phyloP scores from a whole-genome alignment of 2,888 invertebrate species.

The Erebia ligea region DNA sequence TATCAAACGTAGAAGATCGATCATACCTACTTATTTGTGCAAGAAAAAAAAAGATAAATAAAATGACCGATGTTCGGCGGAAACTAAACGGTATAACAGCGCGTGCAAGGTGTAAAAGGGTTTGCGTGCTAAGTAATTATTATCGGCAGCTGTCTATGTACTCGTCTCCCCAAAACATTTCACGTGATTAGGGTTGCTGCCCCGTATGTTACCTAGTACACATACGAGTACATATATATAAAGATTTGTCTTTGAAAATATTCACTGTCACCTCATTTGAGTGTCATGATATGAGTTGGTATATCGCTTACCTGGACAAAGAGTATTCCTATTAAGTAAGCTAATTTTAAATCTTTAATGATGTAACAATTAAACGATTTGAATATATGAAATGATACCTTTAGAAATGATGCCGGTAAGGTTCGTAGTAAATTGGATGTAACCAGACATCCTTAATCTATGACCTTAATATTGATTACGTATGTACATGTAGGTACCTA shows the following conservation, averaged over 20 bases:
- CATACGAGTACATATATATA: neutral
- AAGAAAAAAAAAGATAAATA: slow-evolving; percentile 31
- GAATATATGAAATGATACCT: too few relatives aligned
- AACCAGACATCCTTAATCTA: too few relatives aligned
- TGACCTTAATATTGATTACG: too few relatives aligned
- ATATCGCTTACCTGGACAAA: too few relatives aligned
- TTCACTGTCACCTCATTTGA: neutral
- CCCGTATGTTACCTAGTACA: neutral
- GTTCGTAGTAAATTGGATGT: too few relatives aligned
- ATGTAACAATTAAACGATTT: too few relatives aligned
- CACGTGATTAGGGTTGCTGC: slow-evolving; percentile 48
- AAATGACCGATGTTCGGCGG: slow-evolving; percentile 32
- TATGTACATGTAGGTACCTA: too few relatives aligned
- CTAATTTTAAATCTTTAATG: too few relatives aligned
- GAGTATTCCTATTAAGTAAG: too few relatives aligned
- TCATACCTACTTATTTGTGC: slow-evolving; percentile 28
- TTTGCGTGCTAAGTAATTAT: slow-evolving; percentile 76
- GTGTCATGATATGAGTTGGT: too few relatives aligned
- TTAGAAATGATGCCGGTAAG: too few relatives aligned
- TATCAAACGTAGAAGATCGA: slow-evolving; percentile 14
- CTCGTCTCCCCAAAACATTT: slow-evolving; percentile 69
- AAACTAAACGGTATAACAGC: slow-evolving; percentile 40
- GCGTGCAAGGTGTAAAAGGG: slow-evolving; percentile 79
- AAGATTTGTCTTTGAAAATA: neutral
- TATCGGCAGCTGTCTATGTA: slow-evolving; percentile 73